Evolutionary conservation across 2,113 vertebrate species (phyloP), one percentile per base, ranked within the genome.

Genomic region (Dromas ardeola): DNA sequence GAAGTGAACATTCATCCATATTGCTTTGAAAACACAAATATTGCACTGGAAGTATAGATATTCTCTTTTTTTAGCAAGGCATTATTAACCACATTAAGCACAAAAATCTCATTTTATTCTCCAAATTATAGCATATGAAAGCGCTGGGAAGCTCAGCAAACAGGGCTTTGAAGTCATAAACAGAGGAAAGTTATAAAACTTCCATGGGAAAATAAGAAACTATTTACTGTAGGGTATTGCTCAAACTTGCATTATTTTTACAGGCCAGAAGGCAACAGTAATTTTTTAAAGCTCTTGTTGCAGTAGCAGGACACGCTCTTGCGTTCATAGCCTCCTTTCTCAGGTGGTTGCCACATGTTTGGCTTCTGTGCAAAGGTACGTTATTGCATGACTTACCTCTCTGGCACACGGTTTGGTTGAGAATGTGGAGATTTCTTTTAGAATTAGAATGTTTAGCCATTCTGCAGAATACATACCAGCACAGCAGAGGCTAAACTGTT

Each of bases 281-380:
- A 96, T 89, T 94, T 97, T 98, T 98, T 95, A 96, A 98, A 96
- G 52, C 72, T 94, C 91, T 97, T 96, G 80, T 89, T 97, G 92
- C 63, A 94, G 97, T 96, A 97, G 96, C 96, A 90, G 91, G 85
- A 97, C 91, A 91, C 72, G 79, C 25, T 85, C 67, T 90, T 97
- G 84, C 81, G 97, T 98, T 98, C 91, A 94, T 71, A 85, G 88
- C 82, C 81, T 94, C 15, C 69, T 96, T 86, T 92, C 91, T 97
- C 98, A 98, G 95, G 93, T 98, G 98, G 95, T 92, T 92, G 52
- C 98, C 98, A 98, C 84, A 98, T 98, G 98, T 98, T 98, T 98
- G 97, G 95, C 97, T 98, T 97, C 76, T 50, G 91, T 96, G 96
- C 58, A 92, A 83, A 97, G 77, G 52, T 93, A 49, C 95, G 93